These are phyloP conservation scores for Limnodromus scolopaceus DNA, from an alignment of 2,797 vertebrate genomes.

Conservation along the genomic window DNA sequence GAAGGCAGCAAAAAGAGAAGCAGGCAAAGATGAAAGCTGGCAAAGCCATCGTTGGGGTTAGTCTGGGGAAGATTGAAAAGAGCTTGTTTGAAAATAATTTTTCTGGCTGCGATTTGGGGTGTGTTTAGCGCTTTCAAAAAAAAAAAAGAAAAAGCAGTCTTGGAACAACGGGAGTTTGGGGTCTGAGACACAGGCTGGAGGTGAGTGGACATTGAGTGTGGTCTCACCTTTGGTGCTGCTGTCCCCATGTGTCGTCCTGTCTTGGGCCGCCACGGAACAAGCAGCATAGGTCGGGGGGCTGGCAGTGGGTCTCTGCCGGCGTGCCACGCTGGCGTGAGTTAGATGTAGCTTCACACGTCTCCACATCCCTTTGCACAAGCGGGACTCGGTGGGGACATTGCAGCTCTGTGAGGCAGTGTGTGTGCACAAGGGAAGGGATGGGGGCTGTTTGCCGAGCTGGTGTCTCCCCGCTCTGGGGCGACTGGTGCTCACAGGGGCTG, in stretches of 20 bases:
- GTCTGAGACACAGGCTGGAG: background rate
- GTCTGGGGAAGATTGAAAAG: background rate
- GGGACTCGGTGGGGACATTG: rapidly evolving
- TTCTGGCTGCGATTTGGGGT: background rate
- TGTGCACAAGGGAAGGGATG: no score
- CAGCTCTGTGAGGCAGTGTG: background rate
- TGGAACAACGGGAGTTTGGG: rapidly evolving
- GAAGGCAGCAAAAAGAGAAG: background rate
- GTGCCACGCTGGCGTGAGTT: rapidly evolving
- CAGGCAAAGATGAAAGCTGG: background rate
- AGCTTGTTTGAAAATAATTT: background rate
- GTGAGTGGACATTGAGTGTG: rapidly evolving
- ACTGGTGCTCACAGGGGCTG: background rate
- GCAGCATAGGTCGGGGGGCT: rapidly evolving
- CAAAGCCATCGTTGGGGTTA: background rate
- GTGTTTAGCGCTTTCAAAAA: background rate
- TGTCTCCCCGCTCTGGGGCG: background rate
- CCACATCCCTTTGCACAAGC: rapidly evolving
- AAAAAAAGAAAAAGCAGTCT: no score
- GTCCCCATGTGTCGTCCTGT: rapidly evolving
- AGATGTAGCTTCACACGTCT: rapidly evolving
- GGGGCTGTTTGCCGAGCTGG: background rate
- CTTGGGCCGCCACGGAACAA: rapidly evolving
- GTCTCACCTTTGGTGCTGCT: rapidly evolving
- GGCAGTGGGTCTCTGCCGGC: rapidly evolving